Conservation (phyloP, 2,888 invertebrate genomes). For the Steinernema hermaphroditum region DNA sequence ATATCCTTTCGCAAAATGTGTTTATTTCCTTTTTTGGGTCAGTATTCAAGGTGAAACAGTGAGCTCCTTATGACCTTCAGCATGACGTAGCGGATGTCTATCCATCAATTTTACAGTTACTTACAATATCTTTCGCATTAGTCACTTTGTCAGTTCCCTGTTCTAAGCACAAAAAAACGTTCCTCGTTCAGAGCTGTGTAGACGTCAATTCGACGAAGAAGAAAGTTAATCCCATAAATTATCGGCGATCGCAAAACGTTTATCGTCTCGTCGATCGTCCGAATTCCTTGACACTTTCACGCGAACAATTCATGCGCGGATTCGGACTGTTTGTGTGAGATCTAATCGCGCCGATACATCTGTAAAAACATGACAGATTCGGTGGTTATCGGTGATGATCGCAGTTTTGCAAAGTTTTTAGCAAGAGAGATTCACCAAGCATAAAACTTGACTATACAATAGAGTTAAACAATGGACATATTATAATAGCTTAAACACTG, state of each 20-base stretch:
- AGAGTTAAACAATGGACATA: too few relatives aligned
- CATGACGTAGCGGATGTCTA: not conserved
- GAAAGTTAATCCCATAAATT: slow-evolving; percentile 19
- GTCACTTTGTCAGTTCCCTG: not conserved
- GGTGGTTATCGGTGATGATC: too few relatives aligned
- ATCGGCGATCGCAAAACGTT: slow-evolving; percentile 10
- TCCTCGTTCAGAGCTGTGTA: not conserved
- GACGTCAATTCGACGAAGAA: not conserved
- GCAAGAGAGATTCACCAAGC: too few relatives aligned
- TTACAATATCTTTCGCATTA: not conserved
- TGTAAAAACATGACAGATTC: not conserved
- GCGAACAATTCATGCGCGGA: not conserved
- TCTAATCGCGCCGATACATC: not conserved
- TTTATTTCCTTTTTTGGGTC: not conserved
- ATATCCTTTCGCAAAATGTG: not conserved
- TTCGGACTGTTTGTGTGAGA: not conserved
- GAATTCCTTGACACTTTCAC: slow-evolving; percentile 25
- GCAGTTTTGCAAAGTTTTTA: too few relatives aligned
- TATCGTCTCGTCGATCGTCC: slow-evolving; percentile 28
- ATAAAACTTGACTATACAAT: too few relatives aligned
- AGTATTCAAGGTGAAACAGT: not conserved
- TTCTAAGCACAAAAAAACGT: not conserved
- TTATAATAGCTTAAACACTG: too few relatives aligned
- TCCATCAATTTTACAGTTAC: not conserved
- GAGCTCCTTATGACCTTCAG: not conserved